Base-by-base conservation (phyloP, 2,888 invertebrate species). In the Callosobruchus maculatus region DNA sequence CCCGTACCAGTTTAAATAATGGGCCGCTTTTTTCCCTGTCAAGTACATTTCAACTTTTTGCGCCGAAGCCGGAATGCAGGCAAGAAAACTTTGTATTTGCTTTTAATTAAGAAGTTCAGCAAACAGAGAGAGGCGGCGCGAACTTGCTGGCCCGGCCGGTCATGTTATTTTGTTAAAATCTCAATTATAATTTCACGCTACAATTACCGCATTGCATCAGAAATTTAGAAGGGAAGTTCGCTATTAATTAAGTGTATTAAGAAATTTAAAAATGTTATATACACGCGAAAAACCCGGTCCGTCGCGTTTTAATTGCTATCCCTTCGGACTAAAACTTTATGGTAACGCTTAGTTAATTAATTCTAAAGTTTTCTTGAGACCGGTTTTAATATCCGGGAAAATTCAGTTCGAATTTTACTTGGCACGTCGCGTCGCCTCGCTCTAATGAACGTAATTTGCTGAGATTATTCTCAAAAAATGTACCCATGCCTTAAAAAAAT, bases 151-250 rank as follows among this genome's bases (percentile, higher is more conserved):
- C 76, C 75, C 72, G 71, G 69, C 76, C 74, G 75, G 77, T 72
- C 69, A 75, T 74, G 75, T 76, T 76, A 74, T 76, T 77, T 76
- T 76, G 76, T 79, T 77, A 22, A 76, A 77, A 77, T 78, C 77
- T 79, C 79, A 79, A 79, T 79, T 79, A 79, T 79, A 79, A 79
- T 79, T 79, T 78, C 71, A 78, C 77, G 79, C 70, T 77, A 79
- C 79, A 76, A 77, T 79, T 79, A 76, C 72, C 73, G 26, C 77
- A 72, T 74, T 73, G 74, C 49, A 49, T 49, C 49, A 18, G 18
- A 18, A 49, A 22, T 21, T 69, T 70, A 49, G n/a, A 49, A 22
- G 20, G 18, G 21, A 74, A 74, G n/a, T 74, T 70, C 49, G 49
- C 22, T 70, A 49, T 70, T 74, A 71, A 74, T 74, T 74, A 71